Evolutionary conservation across 92 coral and sea anemone species (phyloP), one percentile per base, ranked within the genome.

Genomic region (Palythoa grandis): DNA sequence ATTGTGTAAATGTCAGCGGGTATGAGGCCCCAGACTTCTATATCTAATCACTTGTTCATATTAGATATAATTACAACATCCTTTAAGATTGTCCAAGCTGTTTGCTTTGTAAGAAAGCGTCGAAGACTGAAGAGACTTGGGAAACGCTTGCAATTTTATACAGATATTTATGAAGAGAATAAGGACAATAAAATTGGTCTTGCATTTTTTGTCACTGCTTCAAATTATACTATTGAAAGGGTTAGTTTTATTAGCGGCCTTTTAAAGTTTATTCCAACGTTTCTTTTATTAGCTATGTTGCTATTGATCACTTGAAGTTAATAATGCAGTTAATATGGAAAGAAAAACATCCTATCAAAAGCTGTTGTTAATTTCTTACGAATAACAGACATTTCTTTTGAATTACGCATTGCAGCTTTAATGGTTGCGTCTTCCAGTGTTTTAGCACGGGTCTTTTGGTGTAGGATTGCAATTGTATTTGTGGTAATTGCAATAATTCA

Each of bases 1-100:
- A 67, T 63, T 63, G 12, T 24, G 57, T 56, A 37, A 58, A 5
- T 67, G 74, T 8, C 85, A 80, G 85, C 85, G 74, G 85, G 85
- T 37, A 63, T 37, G 48, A 43, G 56, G 73, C 73, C 24, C 11
- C 16, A 15, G 20, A n/a, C 53, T 65, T 68, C 40, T 22, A 66
- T 66, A 80, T 23, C 17, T 63, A 79, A 79, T 79, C 84, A 43
- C 63, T 37, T 19, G 58, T 52, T 65, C 73, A 43, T 16, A 20
- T 23, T 65, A 63, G 74, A 43, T 67, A 66, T 80, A 63, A 80
- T 22, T 23, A 22, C 24, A 66, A 68, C 40, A n/a, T 8, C 19
- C 74, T 37, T 63, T 43, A 57, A 57, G 57, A 47, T 17, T 29
- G 70, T 40, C 60, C 17, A 67, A 24, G 39, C 29, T 23, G 73